A percentile compares a stretch with the other conserved stretches of the same genome.
phyloP scores from a whole-genome alignment of 2,797 vertebrate species.

The Coreius guichenoti region DNA sequence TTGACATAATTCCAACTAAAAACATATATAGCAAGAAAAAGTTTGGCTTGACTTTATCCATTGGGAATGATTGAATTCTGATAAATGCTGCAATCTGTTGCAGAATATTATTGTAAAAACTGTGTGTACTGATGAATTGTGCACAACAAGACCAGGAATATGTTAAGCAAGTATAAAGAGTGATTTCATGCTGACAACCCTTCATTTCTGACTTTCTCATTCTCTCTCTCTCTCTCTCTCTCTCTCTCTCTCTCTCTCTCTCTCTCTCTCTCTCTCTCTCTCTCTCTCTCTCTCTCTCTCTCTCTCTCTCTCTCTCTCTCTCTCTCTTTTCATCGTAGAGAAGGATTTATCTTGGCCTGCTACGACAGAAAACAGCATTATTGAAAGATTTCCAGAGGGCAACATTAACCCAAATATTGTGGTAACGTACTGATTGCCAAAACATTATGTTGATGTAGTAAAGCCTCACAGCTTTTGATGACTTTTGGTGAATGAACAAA shows the following conservation, averaged over 20 bases:
- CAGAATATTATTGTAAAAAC: neutral
- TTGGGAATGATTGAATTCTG: neutral
- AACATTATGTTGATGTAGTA: constrained; percentile 1
- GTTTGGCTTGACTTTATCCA: neutral
- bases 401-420: constrained; percentile 23
- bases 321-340: neutral
- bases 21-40: neutral
- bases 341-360: neutral
- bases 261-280: too few species aligned
- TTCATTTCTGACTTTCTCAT: constrained; percentile 5
- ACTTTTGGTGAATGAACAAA: constrained; percentile 13
- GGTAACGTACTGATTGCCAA: constrained; percentile 2
- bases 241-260: too few species aligned
- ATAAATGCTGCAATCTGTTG: neutral
- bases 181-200: neutral
- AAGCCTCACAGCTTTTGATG: constrained; percentile 25
- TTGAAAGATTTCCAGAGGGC: constrained; percentile 18
- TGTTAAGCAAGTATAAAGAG: neutral
- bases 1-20: neutral
- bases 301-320: too few species aligned
- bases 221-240: neutral
- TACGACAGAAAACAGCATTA: neutral
- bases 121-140: neutral
- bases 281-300: too few species aligned
- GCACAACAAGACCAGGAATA: neutral